These are phyloP conservation scores for Anguilla pacifica DNA, from an alignment of 2,797 vertebrate species.

Conservation along the genomic window DNA sequence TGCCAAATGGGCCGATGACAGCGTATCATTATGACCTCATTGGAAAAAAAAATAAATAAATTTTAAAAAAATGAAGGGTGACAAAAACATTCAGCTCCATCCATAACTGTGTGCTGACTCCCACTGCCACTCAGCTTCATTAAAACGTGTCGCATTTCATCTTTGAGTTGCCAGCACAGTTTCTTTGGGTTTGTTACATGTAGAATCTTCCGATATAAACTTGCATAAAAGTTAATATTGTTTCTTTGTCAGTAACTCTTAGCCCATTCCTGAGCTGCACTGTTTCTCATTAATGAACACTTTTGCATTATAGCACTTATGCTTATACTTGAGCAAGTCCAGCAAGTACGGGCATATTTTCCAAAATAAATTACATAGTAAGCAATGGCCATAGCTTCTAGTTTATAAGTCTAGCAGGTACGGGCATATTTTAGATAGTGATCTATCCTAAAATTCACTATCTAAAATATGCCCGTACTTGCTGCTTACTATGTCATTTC, in stretches of 20 bases:
- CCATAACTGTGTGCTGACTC: neutral
- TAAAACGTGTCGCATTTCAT: neutral
- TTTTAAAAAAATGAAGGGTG: too few relatives aligned
- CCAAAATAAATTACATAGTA: neutral
- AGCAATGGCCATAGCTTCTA: neutral
- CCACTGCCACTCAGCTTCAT: neutral
- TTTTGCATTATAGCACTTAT: too few relatives aligned
- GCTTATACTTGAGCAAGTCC: too few relatives aligned
- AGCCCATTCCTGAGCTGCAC: too few relatives aligned
- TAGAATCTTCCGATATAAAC: too few relatives aligned
- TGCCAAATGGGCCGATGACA: neutral
- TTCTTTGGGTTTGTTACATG: neutral
- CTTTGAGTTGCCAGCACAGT: neutral
- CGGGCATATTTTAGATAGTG: neutral
- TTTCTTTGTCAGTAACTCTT: neutral
- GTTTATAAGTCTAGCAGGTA: neutral
- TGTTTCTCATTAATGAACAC: too few relatives aligned
- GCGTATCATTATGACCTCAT: too few relatives aligned
- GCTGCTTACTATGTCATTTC: neutral
- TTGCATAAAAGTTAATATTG: neutral
- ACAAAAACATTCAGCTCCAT: too few relatives aligned
- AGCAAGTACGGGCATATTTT: too few relatives aligned
- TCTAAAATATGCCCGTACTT: neutral
- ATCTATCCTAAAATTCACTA: neutral
- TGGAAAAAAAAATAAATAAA: too few relatives aligned